Evolutionary conservation across 2,797 vertebrate genomes (phyloP).

Genomic region (Cetoscarus ocellatus): DNA sequence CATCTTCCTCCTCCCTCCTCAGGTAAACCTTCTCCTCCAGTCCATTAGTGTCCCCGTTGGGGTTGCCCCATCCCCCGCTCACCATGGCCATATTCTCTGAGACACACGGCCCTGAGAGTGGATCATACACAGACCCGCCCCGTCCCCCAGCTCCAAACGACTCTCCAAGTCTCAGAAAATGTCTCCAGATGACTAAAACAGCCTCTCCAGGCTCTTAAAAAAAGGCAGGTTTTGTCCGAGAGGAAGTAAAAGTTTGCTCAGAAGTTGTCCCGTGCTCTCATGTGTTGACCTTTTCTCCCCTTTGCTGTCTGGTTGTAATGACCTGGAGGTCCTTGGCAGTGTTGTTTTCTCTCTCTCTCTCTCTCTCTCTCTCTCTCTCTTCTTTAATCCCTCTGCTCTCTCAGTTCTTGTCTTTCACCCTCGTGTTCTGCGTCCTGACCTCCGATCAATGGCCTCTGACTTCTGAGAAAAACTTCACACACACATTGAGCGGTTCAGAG

Average conservation of each 20-base stretch:
- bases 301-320: constrained; percentile 62
- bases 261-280: constrained; percentile 25
- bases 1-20: constrained; percentile 88
- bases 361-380: constrained; percentile 37
- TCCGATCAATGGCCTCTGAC: constrained; percentile 69
- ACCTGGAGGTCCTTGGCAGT: constrained; percentile 65
- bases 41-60: constrained; percentile 91
- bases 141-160: constrained; percentile 39
- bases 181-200: constrained; percentile 17
- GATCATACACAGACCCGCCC: constrained; percentile 68
- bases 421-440: constrained; percentile 65
- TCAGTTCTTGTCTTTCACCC: constrained; percentile 61
- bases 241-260: constrained; percentile 12
- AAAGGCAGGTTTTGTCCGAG: constrained; percentile 23
- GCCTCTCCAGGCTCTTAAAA: constrained; percentile 8
- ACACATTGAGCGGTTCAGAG: constrained; percentile 76
- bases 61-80: constrained; percentile 94
- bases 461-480: constrained; percentile 75
- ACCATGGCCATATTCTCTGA: constrained; percentile 94
- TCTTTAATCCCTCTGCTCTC: constrained; percentile 61
- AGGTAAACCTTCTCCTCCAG: constrained; percentile 90
- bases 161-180: constrained; percentile 21
- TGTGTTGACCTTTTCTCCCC: constrained; percentile 72
- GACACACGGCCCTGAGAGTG: constrained; percentile 51
- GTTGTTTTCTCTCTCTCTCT: constrained; percentile 50